Conservation (phyloP, 1,140 invertebrate species). For the Panagrolaimus sp. region DNA sequence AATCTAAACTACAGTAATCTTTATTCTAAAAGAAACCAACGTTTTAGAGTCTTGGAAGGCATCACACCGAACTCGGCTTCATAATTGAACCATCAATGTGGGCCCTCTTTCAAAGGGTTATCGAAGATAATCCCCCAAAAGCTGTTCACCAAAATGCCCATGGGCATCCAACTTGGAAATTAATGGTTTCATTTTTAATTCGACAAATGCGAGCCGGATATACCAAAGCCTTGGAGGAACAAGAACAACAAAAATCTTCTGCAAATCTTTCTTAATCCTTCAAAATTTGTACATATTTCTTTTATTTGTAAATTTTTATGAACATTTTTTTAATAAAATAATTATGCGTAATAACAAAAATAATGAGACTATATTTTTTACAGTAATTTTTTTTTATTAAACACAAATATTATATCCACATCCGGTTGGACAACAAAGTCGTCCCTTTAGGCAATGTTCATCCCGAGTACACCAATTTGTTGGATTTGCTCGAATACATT, state of each 20-base stretch:
- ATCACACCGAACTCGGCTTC: slow-evolving; percentile 36
- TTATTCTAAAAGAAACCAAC: slow-evolving; percentile 18
- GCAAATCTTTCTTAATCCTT: too few species aligned
- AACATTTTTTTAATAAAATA: neutral
- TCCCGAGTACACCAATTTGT: neutral
- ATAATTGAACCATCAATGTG: slow-evolving; percentile 34
- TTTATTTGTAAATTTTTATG: slow-evolving; percentile 9
- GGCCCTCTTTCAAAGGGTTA: slow-evolving; percentile 43
- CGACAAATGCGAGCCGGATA: slow-evolving; percentile 46
- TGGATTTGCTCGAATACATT: slow-evolving; percentile 5
- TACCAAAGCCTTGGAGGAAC: neutral
- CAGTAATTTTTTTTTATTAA: too few species aligned
- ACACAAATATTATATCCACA: slow-evolving; percentile 13
- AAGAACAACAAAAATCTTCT: slow-evolving; percentile 2
- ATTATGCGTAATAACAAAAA: slow-evolving; percentile 6
- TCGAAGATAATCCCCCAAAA: slow-evolving; percentile 45
- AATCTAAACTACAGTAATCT: neutral
- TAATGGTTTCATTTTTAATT: slow-evolving; percentile 45
- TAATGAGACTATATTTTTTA: too few species aligned
- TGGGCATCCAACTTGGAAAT: slow-evolving; percentile 43
- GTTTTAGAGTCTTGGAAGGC: slow-evolving; percentile 34
- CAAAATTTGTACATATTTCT: too few species aligned
- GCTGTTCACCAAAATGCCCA: slow-evolving; percentile 46
- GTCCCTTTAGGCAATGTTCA: neutral
- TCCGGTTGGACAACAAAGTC: slow-evolving; percentile 1